A percentile compares a stretch with the other conserved stretches of the same genome.
phyloP scores from a whole-genome alignment of 2,888 invertebrate species.

The Neuroscelio doddi region DNA sequence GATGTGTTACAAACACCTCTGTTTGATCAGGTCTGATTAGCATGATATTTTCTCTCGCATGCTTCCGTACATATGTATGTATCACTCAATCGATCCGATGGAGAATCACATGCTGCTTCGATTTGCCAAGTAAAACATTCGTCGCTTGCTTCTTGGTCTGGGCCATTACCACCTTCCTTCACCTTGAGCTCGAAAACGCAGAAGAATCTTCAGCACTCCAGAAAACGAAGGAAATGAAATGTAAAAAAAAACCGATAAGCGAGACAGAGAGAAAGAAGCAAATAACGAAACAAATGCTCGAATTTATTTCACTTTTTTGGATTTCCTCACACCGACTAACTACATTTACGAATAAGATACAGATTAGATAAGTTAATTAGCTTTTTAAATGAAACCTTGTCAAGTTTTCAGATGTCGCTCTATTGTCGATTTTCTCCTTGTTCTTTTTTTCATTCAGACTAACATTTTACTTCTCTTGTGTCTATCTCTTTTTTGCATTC shows the following conservation, averaged over 20 bases:
- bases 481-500: not conserved
- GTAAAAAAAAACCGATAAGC: no score
- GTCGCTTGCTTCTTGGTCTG: constrained; percentile 11
- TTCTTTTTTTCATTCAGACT: constrained; percentile 7
- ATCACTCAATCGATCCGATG: constrained; percentile 22
- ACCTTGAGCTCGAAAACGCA: no score
- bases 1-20: constrained; percentile 41
- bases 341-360: no score
- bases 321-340: not conserved
- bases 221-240: no score
- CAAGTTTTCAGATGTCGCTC: constrained; percentile 50
- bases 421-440: no score
- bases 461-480: not conserved
- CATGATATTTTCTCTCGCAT: constrained; percentile 61
- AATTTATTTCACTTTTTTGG: not conserved
- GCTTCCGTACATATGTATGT: constrained; percentile 39
- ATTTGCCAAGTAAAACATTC: constrained; percentile 22
- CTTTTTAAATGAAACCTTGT: constrained; percentile 62
- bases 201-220: no score
- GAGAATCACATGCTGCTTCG: constrained; percentile 19
- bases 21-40: constrained; percentile 60
- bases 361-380: constrained; percentile 61
- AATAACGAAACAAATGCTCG: no score
- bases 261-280: not conserved
- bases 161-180: no score